A percentile compares a stretch with the other conserved stretches of the same genome.
These are phyloP conservation scores for Ptyas mucosa DNA, from an alignment of 2,113 vertebrate genomes.

Conservation along the genomic window DNA sequence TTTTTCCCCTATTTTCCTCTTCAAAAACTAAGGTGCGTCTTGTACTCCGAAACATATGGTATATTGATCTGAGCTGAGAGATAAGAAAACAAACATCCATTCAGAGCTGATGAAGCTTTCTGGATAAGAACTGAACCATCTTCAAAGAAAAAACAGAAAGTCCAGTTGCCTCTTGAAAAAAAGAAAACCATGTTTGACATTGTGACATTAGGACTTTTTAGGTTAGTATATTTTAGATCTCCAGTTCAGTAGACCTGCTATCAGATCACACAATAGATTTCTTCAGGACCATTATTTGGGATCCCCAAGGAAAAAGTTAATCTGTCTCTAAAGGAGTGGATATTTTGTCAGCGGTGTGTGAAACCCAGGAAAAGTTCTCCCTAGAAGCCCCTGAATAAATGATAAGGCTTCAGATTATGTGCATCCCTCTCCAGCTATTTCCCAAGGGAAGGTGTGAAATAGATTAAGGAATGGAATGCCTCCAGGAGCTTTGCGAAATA, in stretches of 20 bases:
- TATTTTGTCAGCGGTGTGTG: not conserved
- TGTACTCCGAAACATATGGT: too few relatives aligned
- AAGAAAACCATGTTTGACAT: not conserved
- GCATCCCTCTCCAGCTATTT: not conserved
- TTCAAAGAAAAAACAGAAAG: too few relatives aligned
- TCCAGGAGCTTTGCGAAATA: not conserved
- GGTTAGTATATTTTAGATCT: not conserved
- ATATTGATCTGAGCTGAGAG: not conserved
- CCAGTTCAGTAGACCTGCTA: not conserved
- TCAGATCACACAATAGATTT: not conserved
- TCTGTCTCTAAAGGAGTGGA: not conserved
- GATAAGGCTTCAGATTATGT: not conserved
- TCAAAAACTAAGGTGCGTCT: too few relatives aligned
- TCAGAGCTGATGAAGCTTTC: too few relatives aligned
- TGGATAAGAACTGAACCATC: too few relatives aligned
- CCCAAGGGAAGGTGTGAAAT: not conserved
- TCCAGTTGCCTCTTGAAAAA: too few relatives aligned
- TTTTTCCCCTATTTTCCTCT: too few relatives aligned
- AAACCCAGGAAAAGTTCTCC: not conserved
- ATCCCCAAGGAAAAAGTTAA: not conserved
- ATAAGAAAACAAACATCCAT: not conserved
- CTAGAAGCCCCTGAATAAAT: not conserved
- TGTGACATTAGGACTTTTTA: not conserved
- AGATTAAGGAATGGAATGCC: not conserved
- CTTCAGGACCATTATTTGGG: not conserved